A percentile compares a stretch with the other conserved stretches of the same genome.
These are phyloP conservation scores for Parazoanthus atlanticus DNA, from an alignment of 92 coral and sea anemone genomes.

Conservation along the genomic window DNA sequence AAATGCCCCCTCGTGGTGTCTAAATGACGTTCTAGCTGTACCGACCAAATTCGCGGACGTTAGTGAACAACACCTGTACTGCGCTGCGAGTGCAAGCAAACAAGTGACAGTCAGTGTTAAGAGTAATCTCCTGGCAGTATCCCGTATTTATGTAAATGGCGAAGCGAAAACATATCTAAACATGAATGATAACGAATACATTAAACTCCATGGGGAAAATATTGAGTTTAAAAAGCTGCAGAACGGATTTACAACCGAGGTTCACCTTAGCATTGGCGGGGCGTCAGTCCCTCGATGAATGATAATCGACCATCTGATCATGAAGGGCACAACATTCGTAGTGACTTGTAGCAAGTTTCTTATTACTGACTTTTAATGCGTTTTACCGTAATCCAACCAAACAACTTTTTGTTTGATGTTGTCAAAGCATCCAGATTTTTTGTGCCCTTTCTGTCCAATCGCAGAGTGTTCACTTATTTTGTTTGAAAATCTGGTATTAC, in stretches of 20 bases:
- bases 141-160: background rate
- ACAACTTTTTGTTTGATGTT: too few species aligned
- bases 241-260: conserved; percentile 16
- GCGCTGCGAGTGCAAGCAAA: background rate
- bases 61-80: background rate
- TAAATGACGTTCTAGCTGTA: background rate
- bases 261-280: background rate
- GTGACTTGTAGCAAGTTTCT: too few species aligned
- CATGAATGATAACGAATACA: background rate
- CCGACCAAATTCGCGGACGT: background rate
- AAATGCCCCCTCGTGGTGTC: conserved; percentile 9
- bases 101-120: background rate
- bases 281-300: background rate
- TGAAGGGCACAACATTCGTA: too few species aligned
- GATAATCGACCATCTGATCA: too few species aligned
- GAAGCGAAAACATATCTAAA: background rate
- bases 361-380: too few species aligned
- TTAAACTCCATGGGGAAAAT: background rate
- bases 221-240: background rate
- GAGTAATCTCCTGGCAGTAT: background rate
- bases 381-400: too few species aligned
- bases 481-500: too few species aligned
- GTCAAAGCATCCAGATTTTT: too few species aligned
- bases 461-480: too few species aligned
- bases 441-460: too few species aligned